Percentiles rank a stretch among this genome's conserved stretches.
phyloP scores from a whole-genome alignment of 2,113 vertebrate genomes.

The Mandrillus leucophaeus region DNA sequence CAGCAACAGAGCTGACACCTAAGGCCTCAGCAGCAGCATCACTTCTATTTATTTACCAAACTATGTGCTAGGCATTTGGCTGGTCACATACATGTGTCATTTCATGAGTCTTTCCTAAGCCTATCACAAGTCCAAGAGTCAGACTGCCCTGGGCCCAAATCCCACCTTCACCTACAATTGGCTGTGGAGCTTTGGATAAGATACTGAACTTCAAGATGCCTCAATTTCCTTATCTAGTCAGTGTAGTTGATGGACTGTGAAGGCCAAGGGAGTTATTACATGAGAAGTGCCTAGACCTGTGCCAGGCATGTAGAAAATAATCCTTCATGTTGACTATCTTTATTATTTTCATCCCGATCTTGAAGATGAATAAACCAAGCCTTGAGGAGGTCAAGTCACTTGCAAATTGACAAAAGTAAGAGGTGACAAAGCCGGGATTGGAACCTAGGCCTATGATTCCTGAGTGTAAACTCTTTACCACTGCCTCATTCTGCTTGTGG shows the following conservation, averaged over 20 bases:
- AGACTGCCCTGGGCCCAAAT: not conserved
- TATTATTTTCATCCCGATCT: not conserved
- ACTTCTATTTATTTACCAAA: not conserved
- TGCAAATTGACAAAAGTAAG: not conserved
- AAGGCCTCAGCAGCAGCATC: not conserved
- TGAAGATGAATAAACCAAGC: not conserved
- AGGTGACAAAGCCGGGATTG: not conserved
- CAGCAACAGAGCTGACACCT: not conserved
- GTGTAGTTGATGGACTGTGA: fast-evolving
- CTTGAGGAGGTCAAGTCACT: not conserved
- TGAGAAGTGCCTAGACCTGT: not conserved
- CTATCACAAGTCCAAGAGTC: not conserved
- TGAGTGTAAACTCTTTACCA: not conserved
- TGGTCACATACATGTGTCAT: fast-evolving
- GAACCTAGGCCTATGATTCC: not conserved
- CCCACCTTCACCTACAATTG: not conserved
- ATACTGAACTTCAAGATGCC: not conserved
- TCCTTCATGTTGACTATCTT: fast-evolving
- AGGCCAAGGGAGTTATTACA: not conserved
- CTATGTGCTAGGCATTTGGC: not conserved
- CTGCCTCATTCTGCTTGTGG: not conserved
- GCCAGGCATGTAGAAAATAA: fast-evolving
- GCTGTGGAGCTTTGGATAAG: not conserved
- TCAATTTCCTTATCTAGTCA: not conserved
- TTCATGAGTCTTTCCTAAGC: not conserved